These are phyloP conservation scores for Cheilosia pagana DNA, from an alignment of 2,888 invertebrate species.

Conservation along the genomic window DNA sequence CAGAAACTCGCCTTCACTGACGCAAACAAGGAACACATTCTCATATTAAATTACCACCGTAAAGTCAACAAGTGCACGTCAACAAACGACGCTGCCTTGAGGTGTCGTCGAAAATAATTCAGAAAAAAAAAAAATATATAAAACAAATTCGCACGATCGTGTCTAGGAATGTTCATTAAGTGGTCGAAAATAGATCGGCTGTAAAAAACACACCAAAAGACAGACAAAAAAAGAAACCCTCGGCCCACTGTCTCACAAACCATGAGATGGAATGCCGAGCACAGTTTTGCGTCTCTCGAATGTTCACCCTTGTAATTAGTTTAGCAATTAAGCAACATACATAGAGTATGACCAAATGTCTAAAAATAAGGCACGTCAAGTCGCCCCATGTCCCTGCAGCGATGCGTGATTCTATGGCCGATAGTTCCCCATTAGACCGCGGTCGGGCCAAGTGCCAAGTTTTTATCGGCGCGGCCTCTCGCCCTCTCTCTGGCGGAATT, in stretches of 20 bases:
- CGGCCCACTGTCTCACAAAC: constrained; percentile 48
- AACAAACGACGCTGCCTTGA: constrained; percentile 39
- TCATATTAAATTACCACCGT: constrained; percentile 21
- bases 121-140: background rate
- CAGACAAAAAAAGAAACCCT: constrained; percentile 7
- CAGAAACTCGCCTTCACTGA: background rate
- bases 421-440: constrained; percentile 22
- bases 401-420: constrained; percentile 50
- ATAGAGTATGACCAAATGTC: constrained; percentile 50
- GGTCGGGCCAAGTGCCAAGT: constrained; percentile 43
- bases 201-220: background rate
- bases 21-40: constrained; percentile 9
- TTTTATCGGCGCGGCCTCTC: constrained; percentile 9
- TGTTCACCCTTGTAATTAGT: constrained; percentile 66
- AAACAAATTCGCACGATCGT: constrained; percentile 44
- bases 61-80: constrained; percentile 42
- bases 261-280: constrained; percentile 6
- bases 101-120: constrained; percentile 34
- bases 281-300: background rate
- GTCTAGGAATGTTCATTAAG: constrained; percentile 54
- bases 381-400: constrained; percentile 25
- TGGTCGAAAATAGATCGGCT: constrained; percentile 46
- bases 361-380: constrained; percentile 39
- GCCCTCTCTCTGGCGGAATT: constrained; percentile 8
- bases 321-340: constrained; percentile 62